A percentile compares a stretch with the other conserved stretches of the same genome.
phyloP scores from a whole-genome alignment of 2,797 vertebrate genomes.

The Cephalopachus bancanus region DNA sequence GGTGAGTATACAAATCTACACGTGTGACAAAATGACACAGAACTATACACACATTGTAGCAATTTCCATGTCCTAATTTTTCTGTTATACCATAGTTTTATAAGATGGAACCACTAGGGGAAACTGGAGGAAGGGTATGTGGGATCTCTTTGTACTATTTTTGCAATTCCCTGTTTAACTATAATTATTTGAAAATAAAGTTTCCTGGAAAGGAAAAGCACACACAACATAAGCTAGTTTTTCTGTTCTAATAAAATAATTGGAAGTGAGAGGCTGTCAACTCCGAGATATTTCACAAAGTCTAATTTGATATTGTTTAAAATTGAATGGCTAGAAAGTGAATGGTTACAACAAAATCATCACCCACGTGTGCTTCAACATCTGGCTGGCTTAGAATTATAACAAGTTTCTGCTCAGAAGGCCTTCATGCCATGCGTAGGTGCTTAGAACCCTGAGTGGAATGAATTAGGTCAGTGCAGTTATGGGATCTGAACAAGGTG shows the following conservation, averaged over 20 bases:
- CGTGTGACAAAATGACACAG: not conserved
- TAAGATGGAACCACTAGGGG: not conserved
- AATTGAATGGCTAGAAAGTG: not conserved
- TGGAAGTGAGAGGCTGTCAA: not conserved
- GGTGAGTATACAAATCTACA: not conserved
- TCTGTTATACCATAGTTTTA: not conserved
- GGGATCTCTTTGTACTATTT: not conserved
- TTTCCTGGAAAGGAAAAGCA: not conserved
- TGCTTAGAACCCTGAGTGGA: not conserved
- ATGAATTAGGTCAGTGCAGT: not conserved
- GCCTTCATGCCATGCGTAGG: not conserved
- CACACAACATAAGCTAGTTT: not conserved
- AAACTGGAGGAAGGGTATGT: not conserved
- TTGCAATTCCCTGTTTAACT: not conserved
- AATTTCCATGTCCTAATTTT: not conserved
- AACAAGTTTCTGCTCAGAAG: not conserved
- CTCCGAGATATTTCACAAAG: not conserved
- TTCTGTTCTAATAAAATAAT: constrained; percentile 34
- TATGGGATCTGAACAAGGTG: not conserved
- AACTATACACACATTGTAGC: not conserved
- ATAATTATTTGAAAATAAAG: not conserved
- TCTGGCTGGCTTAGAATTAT: not conserved
- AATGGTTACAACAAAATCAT: not conserved
- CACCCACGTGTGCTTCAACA: not conserved
- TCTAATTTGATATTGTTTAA: constrained; percentile 56